Evolutionary conservation across 1,140 invertebrate genomes (phyloP).

Genomic region (Zaprionus nigranus): DNA sequence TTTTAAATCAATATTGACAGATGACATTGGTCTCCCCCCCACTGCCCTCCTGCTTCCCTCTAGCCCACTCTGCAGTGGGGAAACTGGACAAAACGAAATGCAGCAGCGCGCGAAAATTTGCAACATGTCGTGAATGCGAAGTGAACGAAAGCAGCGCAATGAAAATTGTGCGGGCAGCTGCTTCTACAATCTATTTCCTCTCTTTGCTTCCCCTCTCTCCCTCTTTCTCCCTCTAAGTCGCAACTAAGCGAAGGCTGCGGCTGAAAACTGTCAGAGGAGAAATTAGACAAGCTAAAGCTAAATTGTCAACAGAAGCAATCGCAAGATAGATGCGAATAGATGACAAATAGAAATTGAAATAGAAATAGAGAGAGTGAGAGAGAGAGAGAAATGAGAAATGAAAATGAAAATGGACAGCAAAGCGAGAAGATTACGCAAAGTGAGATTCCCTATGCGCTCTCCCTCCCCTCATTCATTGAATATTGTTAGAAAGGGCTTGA

Average conservation of each 20-base stretch:
- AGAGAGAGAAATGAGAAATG: not conserved
- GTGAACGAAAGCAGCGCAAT: slow-evolving; percentile 42
- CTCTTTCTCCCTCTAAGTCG: not conserved
- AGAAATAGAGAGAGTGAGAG: not conserved
- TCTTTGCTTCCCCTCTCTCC: not conserved
- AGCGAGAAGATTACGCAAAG: not conserved
- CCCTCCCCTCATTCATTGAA: not conserved
- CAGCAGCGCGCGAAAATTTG: slow-evolving; percentile 38
- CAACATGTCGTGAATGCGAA: slow-evolving; percentile 46
- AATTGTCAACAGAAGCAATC: slow-evolving; percentile 52
- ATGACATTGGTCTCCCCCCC: slow-evolving; percentile 58
- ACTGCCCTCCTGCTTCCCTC: not conserved
- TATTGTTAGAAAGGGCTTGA: not conserved
- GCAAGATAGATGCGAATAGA: slow-evolving; percentile 31
- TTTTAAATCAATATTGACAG: slow-evolving; percentile 82
- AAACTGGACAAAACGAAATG: slow-evolving; percentile 18
- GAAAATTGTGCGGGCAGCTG: slow-evolving; percentile 53
- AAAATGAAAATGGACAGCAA: slow-evolving; percentile 3
- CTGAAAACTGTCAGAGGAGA: slow-evolving; percentile 46
- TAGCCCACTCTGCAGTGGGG: not conserved
- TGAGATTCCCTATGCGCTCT: not conserved
- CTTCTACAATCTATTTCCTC: slow-evolving; percentile 14
- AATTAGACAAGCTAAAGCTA: slow-evolving; percentile 47
- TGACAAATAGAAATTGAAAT: slow-evolving; percentile 18
- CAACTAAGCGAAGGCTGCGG: slow-evolving; percentile 18